Evolutionary conservation across 2,113 vertebrate genomes (phyloP), one percentile per base, ranked within the genome.

Genomic region (Hypanus sabinus): DNA sequence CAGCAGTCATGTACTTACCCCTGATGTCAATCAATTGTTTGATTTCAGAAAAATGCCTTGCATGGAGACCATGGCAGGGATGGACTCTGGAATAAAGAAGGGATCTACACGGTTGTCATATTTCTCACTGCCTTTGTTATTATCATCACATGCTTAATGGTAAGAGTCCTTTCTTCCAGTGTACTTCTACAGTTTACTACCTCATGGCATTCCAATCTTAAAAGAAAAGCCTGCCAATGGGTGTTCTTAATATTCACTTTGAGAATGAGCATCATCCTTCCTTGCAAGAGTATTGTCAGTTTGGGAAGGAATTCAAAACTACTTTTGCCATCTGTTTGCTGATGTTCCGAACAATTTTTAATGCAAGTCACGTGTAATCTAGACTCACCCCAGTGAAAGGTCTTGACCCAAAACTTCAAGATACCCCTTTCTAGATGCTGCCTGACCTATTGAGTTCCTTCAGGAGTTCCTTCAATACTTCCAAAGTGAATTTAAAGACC

Each of bases 71-170:
- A 95, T 68, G 97, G 98, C 96, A 97, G 96, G 80, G 98, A 98
- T 94, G 97, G 97, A 94, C 96, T 98, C 94, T 99, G 98, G 98
- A 98, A 96, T 96, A 97, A 97, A 94, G 98, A 99, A 95, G 97
- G 98, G 88, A 98, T 99, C 95, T 99, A 98, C 94, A 96, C 97
- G 0, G 96, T 97, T 95, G 96, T 99, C 96, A 98, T 99, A 96
- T 98, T 99, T 95, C 97, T 99, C 98, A 99, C 98, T 95, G 96
- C 98, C 96, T 98, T 99, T 95, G 96, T 98, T 95, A 98, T 99
- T 94, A 96, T 99, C 94, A 96, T 98, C 95, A 98, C 98, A 94
- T 99, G 98, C 95, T 97, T 98, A 95, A 99, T 98, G 98, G 98
- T 99, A 98, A 97, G 96, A 97, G 57, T 60, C 73, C 60, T 90